Base-by-base conservation (phyloP, 2,888 invertebrate species). In the Hybos culiciformis region DNA sequence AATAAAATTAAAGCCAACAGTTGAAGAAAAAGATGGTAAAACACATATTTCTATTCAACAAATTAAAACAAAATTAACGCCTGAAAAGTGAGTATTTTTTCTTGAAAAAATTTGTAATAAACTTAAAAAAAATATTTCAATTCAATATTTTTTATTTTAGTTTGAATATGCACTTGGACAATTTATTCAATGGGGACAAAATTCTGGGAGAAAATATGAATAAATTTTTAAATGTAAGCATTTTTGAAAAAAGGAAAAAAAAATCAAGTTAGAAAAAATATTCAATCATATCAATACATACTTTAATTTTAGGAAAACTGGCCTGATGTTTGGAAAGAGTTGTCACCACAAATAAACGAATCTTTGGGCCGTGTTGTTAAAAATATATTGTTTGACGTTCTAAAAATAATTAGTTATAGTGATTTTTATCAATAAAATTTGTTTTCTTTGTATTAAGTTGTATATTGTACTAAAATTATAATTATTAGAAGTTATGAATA, bases 251-350 rank as follows among this genome's bases (percentile, higher is more conserved):
- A n/a, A n/a, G n/a, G n/a, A n/a, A n/a, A n/a, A n/a, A n/a, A n/a
- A n/a, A n/a, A n/a, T n/a, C n/a, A n/a, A n/a, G n/a, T n/a, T n/a
- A n/a, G n/a, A n/a, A n/a, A n/a, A n/a, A n/a, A n/a, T n/a, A n/a
- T n/a, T n/a, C n/a, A n/a, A n/a, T n/a, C n/a, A n/a, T n/a, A n/a
- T n/a, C n/a, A n/a, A n/a, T n/a, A n/a, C n/a, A n/a, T n/a, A n/a
- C n/a, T n/a, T n/a, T n/a, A n/a, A n/a, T n/a, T n/a, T n/a, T n/a
- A n/a, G n/a, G n/a, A 70, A 48, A 70, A 70, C 51, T 70, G 69
- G 69, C 39, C 49, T 23, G 64, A 65, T 26, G 67, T 70, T 12
- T 63, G 68, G 56, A 50, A 49, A 6, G 70, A 70, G 46, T 46
- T 63, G 46, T 61, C 62, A 41, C 60, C 63, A 5, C 58, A 62